Conservation (phyloP, 2,113 vertebrate genomes). For the Aptenodytes patagonicus region DNA sequence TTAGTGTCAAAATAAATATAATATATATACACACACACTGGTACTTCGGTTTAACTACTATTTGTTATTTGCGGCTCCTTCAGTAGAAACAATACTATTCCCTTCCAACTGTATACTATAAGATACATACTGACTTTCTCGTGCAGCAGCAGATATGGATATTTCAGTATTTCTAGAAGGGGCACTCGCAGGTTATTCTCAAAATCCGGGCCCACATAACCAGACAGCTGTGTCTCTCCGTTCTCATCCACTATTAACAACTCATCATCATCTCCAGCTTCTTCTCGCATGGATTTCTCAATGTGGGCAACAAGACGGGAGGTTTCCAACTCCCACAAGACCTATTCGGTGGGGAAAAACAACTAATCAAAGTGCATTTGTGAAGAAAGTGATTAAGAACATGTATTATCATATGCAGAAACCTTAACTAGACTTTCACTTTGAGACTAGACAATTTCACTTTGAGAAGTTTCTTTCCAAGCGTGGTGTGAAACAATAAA, state of each 20-base stretch:
- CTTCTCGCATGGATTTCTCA: slow-evolving; percentile 62
- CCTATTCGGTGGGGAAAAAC: slow-evolving; percentile 30
- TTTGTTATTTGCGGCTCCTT: not conserved
- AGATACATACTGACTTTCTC: slow-evolving; percentile 77
- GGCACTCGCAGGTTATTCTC: slow-evolving; percentile 79
- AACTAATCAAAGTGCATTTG: not conserved
- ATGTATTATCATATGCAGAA: not conserved
- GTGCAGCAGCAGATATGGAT: slow-evolving; percentile 81
- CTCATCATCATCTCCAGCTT: slow-evolving; percentile 74
- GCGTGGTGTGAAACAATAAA: not conserved
- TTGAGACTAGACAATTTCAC: not conserved
- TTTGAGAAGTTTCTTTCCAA: not conserved
- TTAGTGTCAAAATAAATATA: not conserved
- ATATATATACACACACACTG: not conserved
- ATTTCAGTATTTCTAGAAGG: slow-evolving; percentile 83
- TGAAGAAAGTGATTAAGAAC: not conserved
- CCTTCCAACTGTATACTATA: fast-evolving
- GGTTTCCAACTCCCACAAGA: slow-evolving; percentile 80
- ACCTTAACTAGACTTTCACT: not conserved
- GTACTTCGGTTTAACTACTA: not conserved
- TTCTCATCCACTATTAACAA: slow-evolving; percentile 76
- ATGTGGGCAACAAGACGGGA: slow-evolving; percentile 77
- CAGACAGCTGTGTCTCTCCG: slow-evolving; percentile 65
- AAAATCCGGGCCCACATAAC: slow-evolving; percentile 72
- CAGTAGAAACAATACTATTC: fast-evolving